These are phyloP conservation scores for Andrena fulva DNA, from an alignment of 2,888 invertebrate species.

Conservation along the genomic window DNA sequence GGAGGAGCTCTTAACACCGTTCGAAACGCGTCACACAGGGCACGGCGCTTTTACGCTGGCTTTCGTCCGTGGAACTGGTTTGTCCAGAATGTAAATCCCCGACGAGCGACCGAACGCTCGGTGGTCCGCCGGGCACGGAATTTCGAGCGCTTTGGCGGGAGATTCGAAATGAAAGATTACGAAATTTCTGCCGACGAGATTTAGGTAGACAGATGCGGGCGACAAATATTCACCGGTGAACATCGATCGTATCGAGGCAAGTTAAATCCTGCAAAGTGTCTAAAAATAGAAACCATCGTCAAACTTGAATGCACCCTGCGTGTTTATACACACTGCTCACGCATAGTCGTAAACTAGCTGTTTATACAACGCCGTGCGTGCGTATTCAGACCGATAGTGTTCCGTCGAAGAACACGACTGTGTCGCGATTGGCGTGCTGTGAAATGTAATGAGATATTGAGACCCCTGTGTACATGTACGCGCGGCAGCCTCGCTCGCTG, in stretches of 20 bases:
- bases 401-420: slow-evolving; percentile 4
- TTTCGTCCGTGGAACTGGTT: slow-evolving; percentile 52
- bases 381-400: slow-evolving; percentile 22
- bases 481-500: not conserved
- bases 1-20: slow-evolving; percentile 49
- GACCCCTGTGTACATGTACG: not conserved
- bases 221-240: too few relatives aligned
- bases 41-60: slow-evolving; percentile 16
- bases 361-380: slow-evolving; percentile 30
- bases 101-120: slow-evolving; percentile 35
- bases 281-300: not conserved
- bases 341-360: slow-evolving; percentile 43
- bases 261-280: too few relatives aligned
- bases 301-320: not conserved
- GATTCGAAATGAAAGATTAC: not conserved
- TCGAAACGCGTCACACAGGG: slow-evolving; percentile 18
- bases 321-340: slow-evolving; percentile 22
- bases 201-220: too few relatives aligned
- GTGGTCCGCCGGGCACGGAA: slow-evolving; percentile 23
- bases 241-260: too few relatives aligned
- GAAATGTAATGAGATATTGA: slow-evolving; percentile 12
- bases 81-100: slow-evolving; percentile 49
- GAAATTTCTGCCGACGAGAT: too few relatives aligned
- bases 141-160: slow-evolving; percentile 1
- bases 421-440: slow-evolving; percentile 10